Percentiles rank a stretch among this genome's conserved stretches.
These are phyloP conservation scores for Calliopsis andreniformis DNA, from an alignment of 1,140 invertebrate genomes.

Conservation along the genomic window DNA sequence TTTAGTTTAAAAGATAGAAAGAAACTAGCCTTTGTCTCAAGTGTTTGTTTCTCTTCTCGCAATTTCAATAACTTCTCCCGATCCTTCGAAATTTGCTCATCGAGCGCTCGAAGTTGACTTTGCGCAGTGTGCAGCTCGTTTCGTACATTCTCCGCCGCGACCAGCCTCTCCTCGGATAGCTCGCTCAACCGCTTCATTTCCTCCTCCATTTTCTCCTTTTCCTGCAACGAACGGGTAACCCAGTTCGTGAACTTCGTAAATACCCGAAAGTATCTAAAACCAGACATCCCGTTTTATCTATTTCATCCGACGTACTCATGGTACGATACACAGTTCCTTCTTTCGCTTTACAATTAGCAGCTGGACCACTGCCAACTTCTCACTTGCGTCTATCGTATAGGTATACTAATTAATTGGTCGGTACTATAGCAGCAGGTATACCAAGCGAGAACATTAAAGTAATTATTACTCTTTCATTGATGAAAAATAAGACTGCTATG, in stretches of 20 bases:
- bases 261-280: conserved; percentile 21
- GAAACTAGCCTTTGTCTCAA: conserved; percentile 75
- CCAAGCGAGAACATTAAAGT: background rate
- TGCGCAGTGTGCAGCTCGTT: conserved; percentile 71
- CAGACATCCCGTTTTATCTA: conserved; percentile 24
- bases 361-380: conserved; percentile 42
- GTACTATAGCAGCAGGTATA: conserved; percentile 12
- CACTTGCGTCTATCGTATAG: background rate
- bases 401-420: conserved; percentile 41
- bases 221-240: conserved; percentile 71
- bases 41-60: conserved; percentile 76
- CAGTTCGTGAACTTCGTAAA: conserved; percentile 17
- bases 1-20: no score
- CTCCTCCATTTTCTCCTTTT: conserved; percentile 78
- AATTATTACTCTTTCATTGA: background rate
- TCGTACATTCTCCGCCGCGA: conserved; percentile 74
- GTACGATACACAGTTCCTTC: conserved; percentile 41
- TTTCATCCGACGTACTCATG: background rate
- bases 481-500: background rate
- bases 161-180: conserved; percentile 70
- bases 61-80: conserved; percentile 77
- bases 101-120: conserved; percentile 68
- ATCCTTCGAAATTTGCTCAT: conserved; percentile 74
- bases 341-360: conserved; percentile 57
- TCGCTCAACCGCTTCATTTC: conserved; percentile 76